Percentiles rank a stretch among this genome's conserved stretches.
phyloP scores from a whole-genome alignment of 1,140 invertebrate genomes.

The Pectinophora gossypiella region DNA sequence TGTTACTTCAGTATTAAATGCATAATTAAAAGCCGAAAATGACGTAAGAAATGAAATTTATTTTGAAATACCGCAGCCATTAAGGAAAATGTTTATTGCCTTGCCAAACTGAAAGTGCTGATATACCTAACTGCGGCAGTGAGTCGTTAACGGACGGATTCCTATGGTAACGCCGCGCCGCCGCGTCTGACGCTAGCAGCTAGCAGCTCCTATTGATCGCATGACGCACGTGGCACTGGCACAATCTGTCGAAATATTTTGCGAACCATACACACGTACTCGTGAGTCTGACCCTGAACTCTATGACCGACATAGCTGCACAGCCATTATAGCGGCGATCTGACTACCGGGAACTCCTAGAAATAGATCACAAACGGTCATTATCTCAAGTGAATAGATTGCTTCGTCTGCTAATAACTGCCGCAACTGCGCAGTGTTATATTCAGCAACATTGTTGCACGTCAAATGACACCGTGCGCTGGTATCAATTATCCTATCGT shows the following conservation, averaged over 20 bases:
- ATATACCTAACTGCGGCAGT: no score
- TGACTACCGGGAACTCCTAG: not conserved
- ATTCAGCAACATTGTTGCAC: not conserved
- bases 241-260: conserved; percentile 39
- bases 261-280: conserved; percentile 31
- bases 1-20: no score
- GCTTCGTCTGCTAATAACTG: not conserved
- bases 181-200: not conserved
- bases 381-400: not conserved
- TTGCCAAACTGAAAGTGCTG: no score
- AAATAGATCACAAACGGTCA: not conserved
- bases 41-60: no score
- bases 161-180: not conserved
- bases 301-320: conserved; percentile 16
- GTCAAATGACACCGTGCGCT: not conserved
- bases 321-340: not conserved
- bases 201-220: not conserved
- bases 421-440: not conserved
- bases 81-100: no score
- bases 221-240: conserved; percentile 32
- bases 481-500: not conserved
- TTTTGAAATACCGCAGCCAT: no score
- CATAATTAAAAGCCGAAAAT: no score
- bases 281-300: conserved; percentile 42
- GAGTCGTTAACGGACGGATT: not conserved